A percentile compares a stretch with the other conserved stretches of the same genome.
These are phyloP conservation scores for Ceratotherium simum DNA, from an alignment of 2,113 vertebrate species.

Conservation along the genomic window DNA sequence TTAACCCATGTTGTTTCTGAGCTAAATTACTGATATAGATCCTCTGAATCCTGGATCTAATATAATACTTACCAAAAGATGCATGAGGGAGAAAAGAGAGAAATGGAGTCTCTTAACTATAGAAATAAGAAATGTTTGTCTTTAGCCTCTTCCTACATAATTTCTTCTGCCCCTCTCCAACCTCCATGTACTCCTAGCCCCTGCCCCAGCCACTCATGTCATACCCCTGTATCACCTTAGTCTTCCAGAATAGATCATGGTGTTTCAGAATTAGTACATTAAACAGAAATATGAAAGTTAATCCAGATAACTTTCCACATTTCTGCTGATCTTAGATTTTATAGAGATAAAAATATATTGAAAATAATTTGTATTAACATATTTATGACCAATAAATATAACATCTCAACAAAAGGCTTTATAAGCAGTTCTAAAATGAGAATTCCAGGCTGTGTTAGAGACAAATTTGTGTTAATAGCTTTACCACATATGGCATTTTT, in stretches of 20 bases:
- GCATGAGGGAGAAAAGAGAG: not conserved
- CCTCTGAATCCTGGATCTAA: not conserved
- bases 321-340: not conserved
- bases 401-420: not conserved
- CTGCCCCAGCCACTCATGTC: accelerated
- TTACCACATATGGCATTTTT: not conserved
- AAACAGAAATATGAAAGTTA: not conserved
- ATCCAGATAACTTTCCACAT: not conserved
- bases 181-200: accelerated
- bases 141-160: not conserved
- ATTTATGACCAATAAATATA: not conserved
- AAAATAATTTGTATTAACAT: not conserved
- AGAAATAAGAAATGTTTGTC: not conserved
- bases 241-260: not conserved
- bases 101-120: not conserved
- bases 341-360: not conserved
- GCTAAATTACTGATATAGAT: not conserved
- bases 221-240: accelerated
- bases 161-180: not conserved
- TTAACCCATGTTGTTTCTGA: slow-evolving; percentile 34
- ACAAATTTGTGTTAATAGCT: not conserved
- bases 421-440: not conserved
- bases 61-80: not conserved
- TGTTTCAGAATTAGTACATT: not conserved
- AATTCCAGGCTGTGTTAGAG: not conserved